Evolutionary conservation across 2,888 invertebrate species (phyloP).

Genomic region (Macrophya annulata): DNA sequence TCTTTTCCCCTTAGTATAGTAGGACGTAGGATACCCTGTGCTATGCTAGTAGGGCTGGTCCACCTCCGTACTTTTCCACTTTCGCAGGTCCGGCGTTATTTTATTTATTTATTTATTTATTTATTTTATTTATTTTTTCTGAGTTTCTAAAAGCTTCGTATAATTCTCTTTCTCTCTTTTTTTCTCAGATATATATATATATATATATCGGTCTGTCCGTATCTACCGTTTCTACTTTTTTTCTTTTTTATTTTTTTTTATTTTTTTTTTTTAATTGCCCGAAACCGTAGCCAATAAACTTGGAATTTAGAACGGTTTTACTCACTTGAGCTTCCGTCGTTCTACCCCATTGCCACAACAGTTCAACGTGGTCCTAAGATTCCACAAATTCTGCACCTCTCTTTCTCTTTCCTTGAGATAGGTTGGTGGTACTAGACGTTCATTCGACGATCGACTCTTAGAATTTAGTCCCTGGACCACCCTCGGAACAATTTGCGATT

Average conservation of each 20-base stretch:
- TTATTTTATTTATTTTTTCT: too few relatives aligned
- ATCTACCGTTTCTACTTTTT: background rate
- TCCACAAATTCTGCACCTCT: slow-evolving; percentile 33
- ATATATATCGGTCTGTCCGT: background rate
- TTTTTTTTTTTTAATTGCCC: slow-evolving; percentile 45
- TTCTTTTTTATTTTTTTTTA: too few relatives aligned
- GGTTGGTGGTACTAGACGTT: background rate
- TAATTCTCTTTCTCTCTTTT: slow-evolving; percentile 9
- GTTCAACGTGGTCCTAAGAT: slow-evolving; percentile 17
- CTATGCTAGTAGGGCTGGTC: background rate
- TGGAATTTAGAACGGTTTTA: slow-evolving; percentile 43
- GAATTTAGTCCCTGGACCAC: background rate
- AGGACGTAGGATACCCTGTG: too few relatives aligned
- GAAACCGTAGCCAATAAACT: slow-evolving; percentile 45
- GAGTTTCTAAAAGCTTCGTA: slow-evolving; percentile 38
- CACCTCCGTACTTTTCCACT: slow-evolving; percentile 39
- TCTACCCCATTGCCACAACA: slow-evolving; percentile 19
- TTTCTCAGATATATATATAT: background rate
- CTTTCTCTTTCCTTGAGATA: background rate
- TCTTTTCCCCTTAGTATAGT: background rate
- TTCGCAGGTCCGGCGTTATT: slow-evolving; percentile 13
- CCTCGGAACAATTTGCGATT: background rate
- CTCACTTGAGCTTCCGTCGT: background rate
- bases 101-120: too few relatives aligned
- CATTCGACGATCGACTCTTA: slow-evolving; percentile 17